Evolutionary conservation across 2,888 invertebrate species (phyloP), one percentile per base, ranked within the genome.

Genomic region (Heteromyza rotundicornis): DNA sequence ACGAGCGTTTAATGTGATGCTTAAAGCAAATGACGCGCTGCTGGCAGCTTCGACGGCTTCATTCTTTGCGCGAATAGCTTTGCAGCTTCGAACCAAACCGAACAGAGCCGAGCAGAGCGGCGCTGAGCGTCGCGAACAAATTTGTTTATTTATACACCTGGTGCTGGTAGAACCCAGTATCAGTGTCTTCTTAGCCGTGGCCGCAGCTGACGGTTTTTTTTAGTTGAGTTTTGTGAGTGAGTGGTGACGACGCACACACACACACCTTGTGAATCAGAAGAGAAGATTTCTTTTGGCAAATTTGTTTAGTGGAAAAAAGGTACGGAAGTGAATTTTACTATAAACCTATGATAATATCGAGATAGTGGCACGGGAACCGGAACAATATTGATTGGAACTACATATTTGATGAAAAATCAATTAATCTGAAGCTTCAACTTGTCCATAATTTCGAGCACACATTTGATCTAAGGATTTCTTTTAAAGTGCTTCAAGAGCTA

Each of bases 171-270:
- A 77, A 76, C 71, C 69, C 69, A 68, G 71, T 77, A 75, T 77
- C 75, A 77, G 77, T 78, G 71, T 76, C 72, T 79, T 78, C 76
- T 79, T 74, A 76, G 76, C n/a, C n/a, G n/a, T 74, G 72, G 72
- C 71, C 69, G 73, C 68, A 69, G 70, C 70, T 60, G 70, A 67
- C 69, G 70, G 70, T 60, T 64, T 59, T 60, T 35, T 10, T 65
- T 62, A 49, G 60, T 61, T 60, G 56, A 23, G 55, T 40, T 47
- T 60, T 55, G 59, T 57, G 61, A 51, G 32, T 60, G 52, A 51
- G 57, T 49, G 47, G 47, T 59, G 49, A 17, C 19, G 59, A 19
- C 35, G n/a, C n/a, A n/a, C n/a, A n/a, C n/a, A n/a, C n/a, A n/a
- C n/a, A n/a, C n/a, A n/a, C n/a, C n/a, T n/a, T n/a, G n/a, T n/a